Percentiles rank a stretch among this genome's conserved stretches.
These are phyloP conservation scores for Norana najaformis DNA, from an alignment of 2,888 invertebrate species.

Conservation along the genomic window DNA sequence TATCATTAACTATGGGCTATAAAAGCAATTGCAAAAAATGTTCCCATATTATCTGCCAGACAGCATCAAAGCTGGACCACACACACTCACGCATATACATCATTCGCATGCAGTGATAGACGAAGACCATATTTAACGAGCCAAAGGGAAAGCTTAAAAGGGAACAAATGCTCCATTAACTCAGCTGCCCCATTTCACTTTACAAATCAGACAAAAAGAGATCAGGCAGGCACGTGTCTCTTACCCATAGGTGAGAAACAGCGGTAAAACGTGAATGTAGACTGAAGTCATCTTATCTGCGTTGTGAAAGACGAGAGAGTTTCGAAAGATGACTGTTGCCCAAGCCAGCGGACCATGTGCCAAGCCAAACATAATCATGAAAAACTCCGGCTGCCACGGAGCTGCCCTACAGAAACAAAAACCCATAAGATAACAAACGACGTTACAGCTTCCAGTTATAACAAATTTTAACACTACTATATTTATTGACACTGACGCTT, in stretches of 20 bases:
- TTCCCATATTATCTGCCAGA: too few species aligned
- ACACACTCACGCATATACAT: too few species aligned
- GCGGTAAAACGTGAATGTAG: constrained; percentile 55
- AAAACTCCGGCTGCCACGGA: constrained; percentile 38
- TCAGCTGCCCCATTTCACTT: neutral
- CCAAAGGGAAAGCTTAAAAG: too few species aligned
- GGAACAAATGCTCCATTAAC: too few species aligned
- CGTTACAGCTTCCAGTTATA: neutral
- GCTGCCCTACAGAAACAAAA: constrained; percentile 36
- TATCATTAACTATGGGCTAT: too few species aligned
- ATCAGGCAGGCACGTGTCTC: constrained; percentile 26
- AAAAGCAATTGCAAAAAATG: too few species aligned
- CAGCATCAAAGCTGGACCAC: too few species aligned
- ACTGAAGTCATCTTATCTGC: constrained; percentile 56
- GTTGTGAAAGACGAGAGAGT: constrained; percentile 52
- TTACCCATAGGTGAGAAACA: constrained; percentile 53
- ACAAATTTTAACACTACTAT: neutral
- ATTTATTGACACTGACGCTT: neutral
- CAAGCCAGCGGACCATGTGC: constrained; percentile 52
- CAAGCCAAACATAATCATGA: constrained; percentile 51
- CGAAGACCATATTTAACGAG: too few species aligned
- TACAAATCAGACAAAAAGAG: neutral
- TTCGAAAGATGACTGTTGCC: constrained; percentile 42
- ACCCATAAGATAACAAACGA: neutral
- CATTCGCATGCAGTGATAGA: too few species aligned